phyloP scores from a whole-genome alignment of 2,113 vertebrate genomes.

The Hypanus sabinus region DNA sequence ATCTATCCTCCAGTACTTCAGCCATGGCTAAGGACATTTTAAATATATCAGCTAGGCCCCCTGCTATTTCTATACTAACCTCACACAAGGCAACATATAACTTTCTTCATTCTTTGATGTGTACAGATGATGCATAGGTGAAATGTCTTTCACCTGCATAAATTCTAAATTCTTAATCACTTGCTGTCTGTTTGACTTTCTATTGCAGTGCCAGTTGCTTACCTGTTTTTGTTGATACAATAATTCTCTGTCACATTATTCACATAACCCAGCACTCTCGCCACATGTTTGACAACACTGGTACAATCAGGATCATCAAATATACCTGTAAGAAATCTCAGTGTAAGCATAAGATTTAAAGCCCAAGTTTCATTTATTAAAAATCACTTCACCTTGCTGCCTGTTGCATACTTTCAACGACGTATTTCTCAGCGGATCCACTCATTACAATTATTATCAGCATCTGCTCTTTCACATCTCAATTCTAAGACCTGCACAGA shows the following conservation, averaged over 20 bases:
- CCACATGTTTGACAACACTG: not conserved
- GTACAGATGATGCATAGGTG: not conserved
- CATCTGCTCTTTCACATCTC: too few relatives aligned
- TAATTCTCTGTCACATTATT: not conserved
- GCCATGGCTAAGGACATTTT: too few relatives aligned
- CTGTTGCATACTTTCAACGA: not conserved
- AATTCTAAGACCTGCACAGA: too few relatives aligned
- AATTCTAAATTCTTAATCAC: not conserved
- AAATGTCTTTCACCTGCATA: not conserved
- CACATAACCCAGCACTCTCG: not conserved
- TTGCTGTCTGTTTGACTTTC: not conserved
- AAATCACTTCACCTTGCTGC: too few relatives aligned
- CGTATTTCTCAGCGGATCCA: not conserved
- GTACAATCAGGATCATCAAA: not conserved
- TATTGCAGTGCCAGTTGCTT: not conserved
- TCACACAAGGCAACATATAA: not conserved
- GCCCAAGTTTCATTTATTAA: not conserved
- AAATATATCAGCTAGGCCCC: too few relatives aligned
- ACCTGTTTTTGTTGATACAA: conserved; percentile 23
- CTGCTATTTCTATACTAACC: too few relatives aligned
- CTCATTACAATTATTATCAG: not conserved
- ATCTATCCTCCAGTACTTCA: too few relatives aligned
- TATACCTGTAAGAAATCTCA: not conserved
- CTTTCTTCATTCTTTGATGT: not conserved
- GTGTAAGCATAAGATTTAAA: not conserved